phyloP scores from a whole-genome alignment of 2,888 invertebrate species.

The Petrolisthes cinctipes region DNA sequence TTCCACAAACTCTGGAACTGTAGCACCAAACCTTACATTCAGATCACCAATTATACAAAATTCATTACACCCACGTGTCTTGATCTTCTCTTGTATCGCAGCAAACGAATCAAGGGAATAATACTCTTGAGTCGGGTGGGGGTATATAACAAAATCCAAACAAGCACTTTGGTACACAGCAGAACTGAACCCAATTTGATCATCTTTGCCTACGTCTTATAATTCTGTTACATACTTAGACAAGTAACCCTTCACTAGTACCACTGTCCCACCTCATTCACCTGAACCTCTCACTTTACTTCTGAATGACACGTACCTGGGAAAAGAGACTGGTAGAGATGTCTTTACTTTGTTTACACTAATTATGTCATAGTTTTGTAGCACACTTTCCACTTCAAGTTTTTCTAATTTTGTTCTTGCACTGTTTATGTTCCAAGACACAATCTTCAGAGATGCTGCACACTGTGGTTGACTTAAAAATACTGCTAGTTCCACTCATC shows the following conservation, averaged over 20 bases:
- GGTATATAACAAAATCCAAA: neutral
- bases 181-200: too few species aligned
- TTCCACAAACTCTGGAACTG: too few species aligned
- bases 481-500: too few species aligned
- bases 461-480: neutral
- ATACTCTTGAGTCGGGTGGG: neutral
- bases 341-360: slow-evolving; percentile 12
- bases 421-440: too few species aligned
- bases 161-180: too few species aligned
- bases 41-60: too few species aligned
- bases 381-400: neutral
- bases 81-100: neutral
- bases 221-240: too few species aligned
- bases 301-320: neutral
- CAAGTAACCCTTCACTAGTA: too few species aligned
- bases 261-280: too few species aligned
- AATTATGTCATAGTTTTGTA: neutral
- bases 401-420: slow-evolving; percentile 10
- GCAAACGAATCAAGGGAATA: neutral
- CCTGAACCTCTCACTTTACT: too few species aligned
- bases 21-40: neutral
- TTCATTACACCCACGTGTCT: neutral
- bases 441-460: neutral
- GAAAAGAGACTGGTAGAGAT: neutral
- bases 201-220: too few species aligned